Evolutionary conservation across 2,113 vertebrate genomes (phyloP).

Genomic region (Percina caprodes): DNA sequence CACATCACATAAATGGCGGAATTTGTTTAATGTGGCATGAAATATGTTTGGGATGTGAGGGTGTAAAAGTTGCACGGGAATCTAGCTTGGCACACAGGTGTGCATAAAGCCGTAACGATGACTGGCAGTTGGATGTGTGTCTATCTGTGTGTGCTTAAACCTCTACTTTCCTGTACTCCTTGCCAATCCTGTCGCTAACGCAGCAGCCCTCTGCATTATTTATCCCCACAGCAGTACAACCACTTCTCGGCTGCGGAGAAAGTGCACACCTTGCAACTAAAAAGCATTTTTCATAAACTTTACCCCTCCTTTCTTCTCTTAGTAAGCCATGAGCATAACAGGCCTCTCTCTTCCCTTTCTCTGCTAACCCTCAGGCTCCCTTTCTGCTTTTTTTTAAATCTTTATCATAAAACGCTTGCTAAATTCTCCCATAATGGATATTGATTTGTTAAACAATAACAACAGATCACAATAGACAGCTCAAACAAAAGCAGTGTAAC

Average conservation of each 20-base stretch:
- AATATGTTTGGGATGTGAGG: slow-evolving; percentile 36
- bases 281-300: slow-evolving; percentile 73
- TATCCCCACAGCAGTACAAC: slow-evolving; percentile 64
- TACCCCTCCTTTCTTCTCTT: slow-evolving; percentile 22
- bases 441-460: slow-evolving; percentile 74
- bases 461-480: slow-evolving; percentile 49
- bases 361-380: background rate
- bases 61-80: slow-evolving; percentile 6
- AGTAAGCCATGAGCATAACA: slow-evolving; percentile 37
- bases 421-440: slow-evolving; percentile 62
- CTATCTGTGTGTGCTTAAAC: slow-evolving; percentile 17
- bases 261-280: slow-evolving; percentile 77
- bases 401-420: slow-evolving; percentile 45
- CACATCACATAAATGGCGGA: slow-evolving; percentile 56
- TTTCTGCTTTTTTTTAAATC: background rate
- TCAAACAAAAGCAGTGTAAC: slow-evolving; percentile 24
- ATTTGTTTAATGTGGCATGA: slow-evolving; percentile 68
- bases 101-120: slow-evolving; percentile 52
- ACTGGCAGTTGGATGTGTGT: slow-evolving; percentile 30
- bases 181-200: slow-evolving; percentile 59
- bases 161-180: slow-evolving; percentile 35
- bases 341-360: background rate
- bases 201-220: slow-evolving; percentile 74
- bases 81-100: slow-evolving; percentile 12
- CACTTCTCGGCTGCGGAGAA: slow-evolving; percentile 57